Percentiles rank a stretch among this genome's conserved stretches.
Evolutionary conservation across 2,888 invertebrate genomes (phyloP).

Genomic region (Galerucella calmariensis): DNA sequence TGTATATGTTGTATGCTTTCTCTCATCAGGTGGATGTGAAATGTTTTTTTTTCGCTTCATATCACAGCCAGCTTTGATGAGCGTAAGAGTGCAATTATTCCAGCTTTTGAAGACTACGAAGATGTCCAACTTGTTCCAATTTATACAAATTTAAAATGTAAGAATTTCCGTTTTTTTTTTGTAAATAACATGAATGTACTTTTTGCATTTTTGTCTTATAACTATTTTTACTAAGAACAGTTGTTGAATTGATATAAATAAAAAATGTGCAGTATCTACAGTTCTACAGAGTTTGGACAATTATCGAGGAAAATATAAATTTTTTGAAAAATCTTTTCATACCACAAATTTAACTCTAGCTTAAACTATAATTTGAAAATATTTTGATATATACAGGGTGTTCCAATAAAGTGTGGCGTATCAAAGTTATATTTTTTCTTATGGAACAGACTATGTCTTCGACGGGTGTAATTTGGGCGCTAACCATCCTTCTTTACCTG

Average conservation of each 20-base stretch:
- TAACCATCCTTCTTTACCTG: too few relatives aligned
- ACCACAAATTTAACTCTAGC: too few relatives aligned
- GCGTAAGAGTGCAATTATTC: constrained; percentile 67
- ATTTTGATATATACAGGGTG: too few relatives aligned
- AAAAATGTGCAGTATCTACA: not conserved
- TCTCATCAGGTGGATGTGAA: constrained; percentile 91
- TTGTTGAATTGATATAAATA: too few relatives aligned
- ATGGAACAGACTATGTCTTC: too few relatives aligned
- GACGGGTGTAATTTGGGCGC: too few relatives aligned
- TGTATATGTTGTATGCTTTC: constrained; percentile 63
- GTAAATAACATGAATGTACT: not conserved
- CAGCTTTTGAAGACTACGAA: constrained; percentile 12
- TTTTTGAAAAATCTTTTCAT: too few relatives aligned
- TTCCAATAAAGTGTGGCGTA: too few relatives aligned
- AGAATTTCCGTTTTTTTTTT: not conserved
- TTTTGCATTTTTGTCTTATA: not conserved
- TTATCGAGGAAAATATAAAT: too few relatives aligned
- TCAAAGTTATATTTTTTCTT: too few relatives aligned
- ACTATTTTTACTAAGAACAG: not conserved
- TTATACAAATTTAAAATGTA: not conserved
- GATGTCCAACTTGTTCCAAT: not conserved
- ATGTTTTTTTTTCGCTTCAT: constrained; percentile 74
- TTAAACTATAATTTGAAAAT: too few relatives aligned
- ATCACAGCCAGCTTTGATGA: constrained; percentile 99
- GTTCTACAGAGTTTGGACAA: too few relatives aligned